These are phyloP conservation scores for Bradypus variegatus DNA, from an alignment of 2,797 vertebrate genomes.

Conservation along the genomic window DNA sequence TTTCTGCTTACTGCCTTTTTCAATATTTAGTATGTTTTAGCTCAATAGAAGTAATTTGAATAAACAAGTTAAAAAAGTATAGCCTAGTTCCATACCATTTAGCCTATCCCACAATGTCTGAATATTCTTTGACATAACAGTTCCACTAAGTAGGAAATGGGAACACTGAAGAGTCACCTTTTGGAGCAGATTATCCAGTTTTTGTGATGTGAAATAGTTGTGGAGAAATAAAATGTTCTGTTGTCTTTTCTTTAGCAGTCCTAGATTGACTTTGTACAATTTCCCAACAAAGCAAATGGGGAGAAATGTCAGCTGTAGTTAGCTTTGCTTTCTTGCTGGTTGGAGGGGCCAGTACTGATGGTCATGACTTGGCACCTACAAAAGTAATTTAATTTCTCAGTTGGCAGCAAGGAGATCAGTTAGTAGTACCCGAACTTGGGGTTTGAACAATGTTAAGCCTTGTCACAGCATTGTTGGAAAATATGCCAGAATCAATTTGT, in stretches of 20 bases:
- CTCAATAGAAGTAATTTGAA: neutral
- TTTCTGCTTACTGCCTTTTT: neutral
- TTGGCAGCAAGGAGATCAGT: neutral
- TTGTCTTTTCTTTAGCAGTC: neutral
- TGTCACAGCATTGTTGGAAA: neutral
- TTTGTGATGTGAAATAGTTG: neutral
- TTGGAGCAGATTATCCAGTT: neutral
- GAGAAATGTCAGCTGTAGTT: neutral
- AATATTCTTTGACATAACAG: neutral
- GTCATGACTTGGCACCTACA: neutral
- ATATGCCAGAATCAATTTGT: neutral
- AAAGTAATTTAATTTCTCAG: slow-evolving; percentile 27
- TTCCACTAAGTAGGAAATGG: neutral
- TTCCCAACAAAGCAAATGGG: neutral
- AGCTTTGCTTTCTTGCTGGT: neutral
- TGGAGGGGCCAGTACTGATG: neutral
- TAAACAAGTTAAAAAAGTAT: neutral
- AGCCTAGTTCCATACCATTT: neutral
- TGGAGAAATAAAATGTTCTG: neutral
- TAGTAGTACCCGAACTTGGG: neutral
- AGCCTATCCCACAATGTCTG: neutral
- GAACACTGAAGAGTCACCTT: neutral
- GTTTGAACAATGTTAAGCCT: neutral
- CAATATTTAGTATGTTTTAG: neutral
- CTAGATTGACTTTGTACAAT: neutral